These are phyloP conservation scores for Patella ulyssiponensis DNA, from an alignment of 2,888 invertebrate genomes.

Conservation along the genomic window DNA sequence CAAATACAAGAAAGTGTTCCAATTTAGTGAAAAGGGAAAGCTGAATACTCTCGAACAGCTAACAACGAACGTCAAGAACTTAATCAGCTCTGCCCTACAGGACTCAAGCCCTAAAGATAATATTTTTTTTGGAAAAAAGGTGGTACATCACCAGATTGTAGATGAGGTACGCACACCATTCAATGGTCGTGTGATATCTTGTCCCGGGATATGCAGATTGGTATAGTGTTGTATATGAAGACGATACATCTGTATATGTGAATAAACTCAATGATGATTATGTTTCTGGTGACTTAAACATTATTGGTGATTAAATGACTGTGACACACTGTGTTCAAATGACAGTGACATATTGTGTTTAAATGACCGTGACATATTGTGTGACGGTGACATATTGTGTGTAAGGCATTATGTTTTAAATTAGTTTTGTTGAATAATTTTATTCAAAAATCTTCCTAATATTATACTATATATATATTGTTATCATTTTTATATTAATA, in stretches of 20 bases:
- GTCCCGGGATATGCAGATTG: conserved; percentile 5
- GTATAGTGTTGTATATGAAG: not conserved
- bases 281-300: not conserved
- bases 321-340: too few species aligned
- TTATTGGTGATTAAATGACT: too few species aligned
- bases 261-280: not conserved
- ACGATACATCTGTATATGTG: not conserved
- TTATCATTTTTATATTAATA: too few species aligned
- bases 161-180: not conserved
- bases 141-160: not conserved
- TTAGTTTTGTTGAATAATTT: too few species aligned
- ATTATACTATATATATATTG: too few species aligned
- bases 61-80: not conserved
- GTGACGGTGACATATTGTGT: too few species aligned
- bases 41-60: not conserved
- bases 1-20: not conserved
- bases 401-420: too few species aligned
- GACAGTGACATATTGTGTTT: too few species aligned
- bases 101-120: not conserved
- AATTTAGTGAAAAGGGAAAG: conserved; percentile 4
- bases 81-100: not conserved
- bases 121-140: not conserved
- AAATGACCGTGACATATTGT: too few species aligned
- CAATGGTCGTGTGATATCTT: conserved; percentile 1
- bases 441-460: too few species aligned